These are phyloP conservation scores for Lamproptera curius DNA, from an alignment of 2,888 invertebrate species.

Conservation along the genomic window DNA sequence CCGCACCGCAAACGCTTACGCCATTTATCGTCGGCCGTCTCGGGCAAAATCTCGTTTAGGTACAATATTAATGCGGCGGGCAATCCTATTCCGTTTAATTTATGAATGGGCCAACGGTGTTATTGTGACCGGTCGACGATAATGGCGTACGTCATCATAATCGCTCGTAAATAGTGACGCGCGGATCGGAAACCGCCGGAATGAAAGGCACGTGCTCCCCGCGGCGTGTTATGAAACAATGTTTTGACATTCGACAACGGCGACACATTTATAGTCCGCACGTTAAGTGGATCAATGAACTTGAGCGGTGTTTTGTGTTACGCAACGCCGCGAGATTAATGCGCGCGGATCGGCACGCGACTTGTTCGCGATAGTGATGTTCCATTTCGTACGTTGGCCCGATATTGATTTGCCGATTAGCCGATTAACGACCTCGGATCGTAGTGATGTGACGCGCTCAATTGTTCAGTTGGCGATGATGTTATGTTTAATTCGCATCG, in stretches of 20 bases:
- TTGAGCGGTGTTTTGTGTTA: constrained; percentile 73
- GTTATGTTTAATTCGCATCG: too few relatives aligned
- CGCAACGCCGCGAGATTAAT: constrained; percentile 75
- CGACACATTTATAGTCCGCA: constrained; percentile 75
- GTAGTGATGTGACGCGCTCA: too few relatives aligned
- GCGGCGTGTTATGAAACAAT: constrained; percentile 64
- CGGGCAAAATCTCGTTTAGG: constrained; percentile 70
- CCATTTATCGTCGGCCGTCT: constrained; percentile 49
- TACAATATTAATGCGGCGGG: constrained; percentile 68
- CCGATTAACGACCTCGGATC: too few relatives aligned
- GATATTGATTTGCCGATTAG: too few relatives aligned
- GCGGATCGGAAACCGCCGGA: constrained; percentile 37
- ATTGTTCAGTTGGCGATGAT: too few relatives aligned
- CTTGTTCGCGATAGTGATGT: too few relatives aligned
- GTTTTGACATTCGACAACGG: constrained; percentile 73
- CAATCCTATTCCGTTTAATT: constrained; percentile 71
- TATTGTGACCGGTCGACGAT: constrained; percentile 68
- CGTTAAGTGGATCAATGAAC: constrained; percentile 78
- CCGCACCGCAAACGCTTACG: too few relatives aligned
- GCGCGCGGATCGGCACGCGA: constrained; percentile 76
- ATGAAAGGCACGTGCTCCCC: constrained; percentile 37
- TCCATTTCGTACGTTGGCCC: too few relatives aligned
- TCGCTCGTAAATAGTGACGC: constrained; percentile 76
- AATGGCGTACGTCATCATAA: constrained; percentile 75
- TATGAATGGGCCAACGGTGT: constrained; percentile 50